Evolutionary conservation across 1,140 invertebrate genomes (phyloP).

Genomic region (Zaprionus capensis): DNA sequence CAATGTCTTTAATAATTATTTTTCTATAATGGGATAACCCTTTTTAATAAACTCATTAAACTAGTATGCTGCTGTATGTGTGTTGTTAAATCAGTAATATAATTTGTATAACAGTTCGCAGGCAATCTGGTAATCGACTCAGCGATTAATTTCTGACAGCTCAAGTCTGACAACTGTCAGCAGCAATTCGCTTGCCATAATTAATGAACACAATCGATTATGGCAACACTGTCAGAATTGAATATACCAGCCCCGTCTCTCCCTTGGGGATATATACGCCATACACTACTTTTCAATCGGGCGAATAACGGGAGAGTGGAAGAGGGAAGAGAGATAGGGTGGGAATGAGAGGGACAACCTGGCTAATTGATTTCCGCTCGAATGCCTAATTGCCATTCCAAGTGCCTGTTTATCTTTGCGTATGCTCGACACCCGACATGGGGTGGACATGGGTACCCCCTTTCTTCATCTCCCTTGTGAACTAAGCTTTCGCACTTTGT

Average conservation of each 20-base stretch:
- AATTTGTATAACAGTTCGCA: slow-evolving; percentile 19
- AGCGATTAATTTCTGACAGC: slow-evolving; percentile 25
- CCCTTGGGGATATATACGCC: background rate
- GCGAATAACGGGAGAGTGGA: background rate
- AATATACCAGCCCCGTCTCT: slow-evolving; percentile 12
- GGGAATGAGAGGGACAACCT: slow-evolving; percentile 5
- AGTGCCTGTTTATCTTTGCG: slow-evolving; percentile 45
- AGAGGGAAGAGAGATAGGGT: background rate
- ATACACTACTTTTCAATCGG: slow-evolving; percentile 29
- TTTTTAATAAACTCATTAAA: too few species aligned
- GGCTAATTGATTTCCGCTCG: slow-evolving; percentile 66
- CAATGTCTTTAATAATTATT: too few species aligned
- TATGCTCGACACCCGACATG: slow-evolving; percentile 12
- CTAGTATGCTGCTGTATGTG: background rate
- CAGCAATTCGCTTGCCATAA: slow-evolving; percentile 32
- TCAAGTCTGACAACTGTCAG: slow-evolving; percentile 17
- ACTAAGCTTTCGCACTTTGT: slow-evolving; percentile 18
- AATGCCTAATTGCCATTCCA: slow-evolving; percentile 54
- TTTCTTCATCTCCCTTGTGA: background rate
- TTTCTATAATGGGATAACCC: too few species aligned
- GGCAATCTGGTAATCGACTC: background rate
- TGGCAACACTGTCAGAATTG: slow-evolving; percentile 28
- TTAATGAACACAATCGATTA: slow-evolving; percentile 46
- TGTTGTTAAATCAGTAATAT: slow-evolving; percentile 1
- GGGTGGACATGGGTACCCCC: background rate